Evolutionary conservation across 1,140 invertebrate genomes (phyloP), one percentile per base, ranked within the genome.

Genomic region (Sarcophaga peregrina): DNA sequence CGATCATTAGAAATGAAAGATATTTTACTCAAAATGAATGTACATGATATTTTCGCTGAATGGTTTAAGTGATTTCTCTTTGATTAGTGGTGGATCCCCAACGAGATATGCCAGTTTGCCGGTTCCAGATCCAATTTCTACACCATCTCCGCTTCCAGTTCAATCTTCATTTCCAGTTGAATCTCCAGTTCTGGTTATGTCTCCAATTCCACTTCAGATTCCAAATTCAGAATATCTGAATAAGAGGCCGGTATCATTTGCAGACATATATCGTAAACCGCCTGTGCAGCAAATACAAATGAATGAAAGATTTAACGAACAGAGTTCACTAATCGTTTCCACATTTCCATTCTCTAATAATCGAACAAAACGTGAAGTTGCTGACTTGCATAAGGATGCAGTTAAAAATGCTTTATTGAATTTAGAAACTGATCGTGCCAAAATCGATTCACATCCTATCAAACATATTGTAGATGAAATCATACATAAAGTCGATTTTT

Each of bases 401-500:
- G 17, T 9, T 47, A 46, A n/a, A 13, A 8, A 17, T 6, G 68
- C 80, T 5, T 48, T 73, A 48, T 5, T 17, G 17, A 62, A 75
- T 72, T 52, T 84, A 25, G 74, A 82, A 72, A 8, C 46, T n/a
- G 52, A 47, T 52, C 54, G 80, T 37, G 68, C 68, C 76, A 78
- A 37, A 52, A 5, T 1, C 17, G 50, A 75, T 54, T 45, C 62
- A 46, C 62, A 58, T 58, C 91, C 91, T 82, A 93, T 93, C 0
- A 91, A 92, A 74, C 85, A 94, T 4, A 93, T 90, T 84, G 93
- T 93, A 0, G 91, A 92, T 20, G 91, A 94, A n/a, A 92, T 94
- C 58, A 83, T 94, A 4, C 94, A 95, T 83, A 94, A 94, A 85
- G 93, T 94, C 0, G 92, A 93, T 86, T 93, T 94, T 83, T 92